These are phyloP conservation scores for Malurus cyaneus DNA, from an alignment of 2,113 vertebrate genomes.

Conservation along the genomic window DNA sequence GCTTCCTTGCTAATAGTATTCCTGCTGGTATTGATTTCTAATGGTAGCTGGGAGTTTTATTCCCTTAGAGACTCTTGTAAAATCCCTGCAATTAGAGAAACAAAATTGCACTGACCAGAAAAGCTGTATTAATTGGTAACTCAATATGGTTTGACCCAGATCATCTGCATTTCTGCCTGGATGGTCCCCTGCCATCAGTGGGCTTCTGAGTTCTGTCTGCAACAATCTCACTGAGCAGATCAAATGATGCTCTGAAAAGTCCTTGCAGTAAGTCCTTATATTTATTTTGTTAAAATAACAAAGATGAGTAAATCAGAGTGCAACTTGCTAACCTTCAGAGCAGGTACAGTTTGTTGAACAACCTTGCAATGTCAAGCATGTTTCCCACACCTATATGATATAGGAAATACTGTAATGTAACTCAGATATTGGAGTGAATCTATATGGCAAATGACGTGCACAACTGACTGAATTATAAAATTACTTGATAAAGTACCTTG, in stretches of 20 bases:
- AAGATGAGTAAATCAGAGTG: not conserved
- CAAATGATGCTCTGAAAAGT: not conserved
- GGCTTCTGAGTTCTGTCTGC: not conserved
- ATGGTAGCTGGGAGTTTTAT: not conserved
- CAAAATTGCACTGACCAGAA: not conserved
- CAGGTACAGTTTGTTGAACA: not conserved
- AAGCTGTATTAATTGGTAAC: conserved; percentile 17
- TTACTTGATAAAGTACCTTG: not conserved
- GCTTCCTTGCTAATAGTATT: not conserved
- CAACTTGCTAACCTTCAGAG: not conserved
- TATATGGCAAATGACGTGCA: not conserved
- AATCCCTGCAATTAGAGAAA: not conserved
- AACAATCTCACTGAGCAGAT: not conserved
- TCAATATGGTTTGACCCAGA: not conserved
- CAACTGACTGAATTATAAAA: not conserved
- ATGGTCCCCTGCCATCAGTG: not conserved
- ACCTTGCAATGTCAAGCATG: fast-evolving
- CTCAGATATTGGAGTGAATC: not conserved
- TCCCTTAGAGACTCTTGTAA: not conserved
- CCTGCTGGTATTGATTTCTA: conserved; percentile 18
- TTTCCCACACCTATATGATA: not conserved
- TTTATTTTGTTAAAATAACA: not conserved
- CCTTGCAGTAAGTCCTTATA: not conserved
- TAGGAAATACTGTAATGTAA: not conserved
- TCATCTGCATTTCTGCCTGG: not conserved